Evolutionary conservation across 2,888 invertebrate species (phyloP).

Genomic region (Ischnus inquisitorius): DNA sequence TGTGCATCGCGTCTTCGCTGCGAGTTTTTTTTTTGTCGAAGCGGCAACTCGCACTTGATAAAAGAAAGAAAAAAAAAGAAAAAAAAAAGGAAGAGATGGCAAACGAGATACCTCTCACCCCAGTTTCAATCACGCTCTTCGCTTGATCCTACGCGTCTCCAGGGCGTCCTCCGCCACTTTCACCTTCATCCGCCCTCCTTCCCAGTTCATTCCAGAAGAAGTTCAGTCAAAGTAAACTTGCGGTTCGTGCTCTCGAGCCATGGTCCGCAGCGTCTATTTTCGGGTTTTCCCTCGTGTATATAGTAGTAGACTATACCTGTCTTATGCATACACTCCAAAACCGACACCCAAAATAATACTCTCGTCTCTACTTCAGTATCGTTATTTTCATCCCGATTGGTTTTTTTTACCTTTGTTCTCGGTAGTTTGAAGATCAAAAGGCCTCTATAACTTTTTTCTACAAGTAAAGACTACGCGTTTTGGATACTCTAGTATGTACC

Average conservation of each 20-base stretch:
- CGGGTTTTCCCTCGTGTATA: slow-evolving; percentile 13
- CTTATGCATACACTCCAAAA: slow-evolving; percentile 5
- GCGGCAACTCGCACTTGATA: neutral
- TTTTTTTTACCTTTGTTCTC: neutral
- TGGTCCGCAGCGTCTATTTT: slow-evolving; percentile 19
- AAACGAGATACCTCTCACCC: slow-evolving; percentile 75
- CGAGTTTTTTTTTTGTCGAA: neutral
- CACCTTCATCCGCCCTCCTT: neutral
- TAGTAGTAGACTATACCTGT: neutral
- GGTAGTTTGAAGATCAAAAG: neutral
- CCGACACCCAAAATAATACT: slow-evolving; percentile 2
- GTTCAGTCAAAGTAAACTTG: slow-evolving; percentile 60
- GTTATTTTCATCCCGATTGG: slow-evolving; percentile 8
- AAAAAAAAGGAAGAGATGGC: slow-evolving; percentile 71
- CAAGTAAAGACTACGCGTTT: no score
- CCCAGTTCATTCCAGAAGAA: slow-evolving; percentile 47
- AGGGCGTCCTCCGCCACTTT: neutral
- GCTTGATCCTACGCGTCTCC: slow-evolving; percentile 46
- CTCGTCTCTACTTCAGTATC: slow-evolving; percentile 11
- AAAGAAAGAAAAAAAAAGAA: neutral
- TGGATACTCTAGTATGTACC: no score
- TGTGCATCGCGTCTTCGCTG: no score
- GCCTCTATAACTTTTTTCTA: no score
- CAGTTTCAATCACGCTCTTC: slow-evolving; percentile 74
- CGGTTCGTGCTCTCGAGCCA: slow-evolving; percentile 7